A percentile compares a stretch with the other conserved stretches of the same genome.
These are phyloP conservation scores for Callospermophilus lateralis DNA, from an alignment of 2,113 vertebrate genomes.

Conservation along the genomic window DNA sequence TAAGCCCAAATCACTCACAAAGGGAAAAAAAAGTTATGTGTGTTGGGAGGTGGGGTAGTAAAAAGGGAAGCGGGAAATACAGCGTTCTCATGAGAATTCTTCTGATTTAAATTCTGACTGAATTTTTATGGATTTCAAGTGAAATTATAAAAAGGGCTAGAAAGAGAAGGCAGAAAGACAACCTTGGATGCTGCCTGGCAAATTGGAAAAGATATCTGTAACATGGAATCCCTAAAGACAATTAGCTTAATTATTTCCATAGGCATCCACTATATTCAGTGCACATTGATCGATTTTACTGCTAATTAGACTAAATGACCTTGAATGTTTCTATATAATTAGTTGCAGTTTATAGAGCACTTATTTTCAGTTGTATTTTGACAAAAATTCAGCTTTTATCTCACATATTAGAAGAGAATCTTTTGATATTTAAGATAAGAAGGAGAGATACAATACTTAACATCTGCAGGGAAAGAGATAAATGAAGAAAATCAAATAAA, in stretches of 20 bases:
- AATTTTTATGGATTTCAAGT: conserved; percentile 63
- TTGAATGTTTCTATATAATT: conserved; percentile 65
- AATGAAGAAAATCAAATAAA: conserved; percentile 60
- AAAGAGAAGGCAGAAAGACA: background rate
- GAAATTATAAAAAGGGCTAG: conserved; percentile 61
- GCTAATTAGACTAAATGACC: conserved; percentile 77
- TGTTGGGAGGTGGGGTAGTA: background rate
- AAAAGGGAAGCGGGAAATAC: conserved; percentile 53
- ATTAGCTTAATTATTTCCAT: conserved; percentile 76
- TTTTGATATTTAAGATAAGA: conserved; percentile 58
- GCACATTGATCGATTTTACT: conserved; percentile 60
- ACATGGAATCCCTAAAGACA: conserved; percentile 64
- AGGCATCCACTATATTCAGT: conserved; percentile 24
- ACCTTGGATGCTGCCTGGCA: background rate
- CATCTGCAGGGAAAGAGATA: background rate
- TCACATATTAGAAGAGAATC: conserved; percentile 21
- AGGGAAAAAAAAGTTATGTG: background rate
- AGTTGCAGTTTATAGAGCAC: conserved; percentile 36
- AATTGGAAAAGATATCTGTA: conserved; percentile 69
- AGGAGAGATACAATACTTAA: conserved; percentile 40
- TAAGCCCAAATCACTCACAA: conserved; percentile 38
- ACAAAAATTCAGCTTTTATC: conserved; percentile 42
- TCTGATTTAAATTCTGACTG: conserved; percentile 67
- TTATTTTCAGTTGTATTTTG: conserved; percentile 58
- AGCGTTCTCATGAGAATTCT: conserved; percentile 38